Conservation (phyloP, 2,888 invertebrate species). For the Luperina nickerlii region DNA sequence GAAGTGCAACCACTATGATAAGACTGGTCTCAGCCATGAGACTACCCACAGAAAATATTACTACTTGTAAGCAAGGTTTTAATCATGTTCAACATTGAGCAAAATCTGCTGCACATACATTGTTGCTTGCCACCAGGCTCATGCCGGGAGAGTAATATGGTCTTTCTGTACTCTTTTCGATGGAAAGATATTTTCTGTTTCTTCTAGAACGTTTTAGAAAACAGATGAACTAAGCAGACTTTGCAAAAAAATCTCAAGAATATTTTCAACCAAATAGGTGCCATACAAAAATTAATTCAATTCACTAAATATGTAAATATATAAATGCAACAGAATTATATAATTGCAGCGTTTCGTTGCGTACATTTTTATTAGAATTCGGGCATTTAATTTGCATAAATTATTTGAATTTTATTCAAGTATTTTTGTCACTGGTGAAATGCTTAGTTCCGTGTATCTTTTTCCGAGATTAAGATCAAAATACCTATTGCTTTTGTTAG, state of each 20-base stretch:
- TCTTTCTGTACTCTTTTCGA: background rate
- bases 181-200: background rate
- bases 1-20: background rate
- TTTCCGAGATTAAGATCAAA: conserved; percentile 56
- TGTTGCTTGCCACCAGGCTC: background rate
- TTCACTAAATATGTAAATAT: conserved; percentile 50
- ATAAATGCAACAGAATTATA: conserved; percentile 54
- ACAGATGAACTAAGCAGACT: background rate
- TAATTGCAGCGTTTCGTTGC: conserved; percentile 53
- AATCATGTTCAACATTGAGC: background rate
- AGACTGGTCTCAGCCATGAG: too few relatives aligned
- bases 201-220: background rate
- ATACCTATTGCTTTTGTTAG: conserved; percentile 54
- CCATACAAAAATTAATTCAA: conserved; percentile 38
- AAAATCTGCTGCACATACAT: background rate
- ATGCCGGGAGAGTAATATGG: background rate
- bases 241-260: conserved; percentile 12
- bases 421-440: conserved; percentile 58
- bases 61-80: background rate
- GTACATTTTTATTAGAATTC: conserved; percentile 60
- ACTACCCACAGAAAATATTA: background rate
- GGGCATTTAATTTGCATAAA: conserved; percentile 55
- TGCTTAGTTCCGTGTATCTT: conserved; percentile 61
- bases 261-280: conserved; percentile 25
- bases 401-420: conserved; percentile 54